Percentiles rank a stretch among this genome's conserved stretches.
Evolutionary conservation across 1,140 invertebrate species (phyloP).

Genomic region (Cyclina sinensis): DNA sequence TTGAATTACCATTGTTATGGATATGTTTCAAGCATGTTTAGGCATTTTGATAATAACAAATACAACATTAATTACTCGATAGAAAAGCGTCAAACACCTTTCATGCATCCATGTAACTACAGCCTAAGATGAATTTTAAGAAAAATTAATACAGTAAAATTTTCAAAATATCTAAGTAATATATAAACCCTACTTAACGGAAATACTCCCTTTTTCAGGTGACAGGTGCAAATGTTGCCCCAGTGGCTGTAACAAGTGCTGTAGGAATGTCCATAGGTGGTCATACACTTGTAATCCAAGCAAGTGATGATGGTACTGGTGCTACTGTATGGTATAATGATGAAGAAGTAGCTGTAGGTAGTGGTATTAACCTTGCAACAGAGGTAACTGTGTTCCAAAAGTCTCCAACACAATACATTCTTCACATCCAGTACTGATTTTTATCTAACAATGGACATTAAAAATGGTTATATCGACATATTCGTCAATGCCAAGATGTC

Average conservation of each 20-base stretch:
- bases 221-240: constrained; percentile 18
- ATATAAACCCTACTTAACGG: no score
- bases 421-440: constrained; percentile 26
- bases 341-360: constrained; percentile 3
- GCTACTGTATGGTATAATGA: constrained; percentile 23
- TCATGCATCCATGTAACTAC: no score
- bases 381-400: constrained; percentile 16
- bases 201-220: no score
- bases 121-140: no score
- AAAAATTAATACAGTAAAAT: no score
- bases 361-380: neutral
- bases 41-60: no score
- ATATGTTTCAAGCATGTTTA: no score
- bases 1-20: no score
- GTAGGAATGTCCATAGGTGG: constrained; percentile 17
- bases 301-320: neutral
- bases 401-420: constrained; percentile 23
- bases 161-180: no score
- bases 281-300: constrained; percentile 30
- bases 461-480: constrained; percentile 38
- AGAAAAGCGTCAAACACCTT: no score
- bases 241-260: constrained; percentile 40
- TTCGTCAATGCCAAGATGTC: constrained; percentile 22
- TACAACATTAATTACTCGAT: no score
- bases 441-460: constrained; percentile 39